Conservation (phyloP, 1,140 invertebrate genomes). For the Muscidifurax raptorellus region DNA sequence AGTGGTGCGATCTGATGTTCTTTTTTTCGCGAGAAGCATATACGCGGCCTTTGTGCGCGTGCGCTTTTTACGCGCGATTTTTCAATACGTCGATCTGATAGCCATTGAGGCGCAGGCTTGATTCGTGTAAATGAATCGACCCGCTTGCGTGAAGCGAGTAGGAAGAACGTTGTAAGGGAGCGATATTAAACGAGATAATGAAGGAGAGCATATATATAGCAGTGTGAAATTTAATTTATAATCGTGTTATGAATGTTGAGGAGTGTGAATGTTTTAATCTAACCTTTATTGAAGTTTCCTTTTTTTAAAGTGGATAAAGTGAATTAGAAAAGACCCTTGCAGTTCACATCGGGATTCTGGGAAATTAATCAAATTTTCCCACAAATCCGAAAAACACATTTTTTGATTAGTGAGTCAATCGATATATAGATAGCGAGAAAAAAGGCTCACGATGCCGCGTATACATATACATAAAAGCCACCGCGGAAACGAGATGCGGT, state of each 20-base stretch:
- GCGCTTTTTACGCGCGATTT: background rate
- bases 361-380: background rate
- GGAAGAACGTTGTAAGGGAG: background rate
- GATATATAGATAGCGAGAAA: constrained; percentile 29
- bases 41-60: background rate
- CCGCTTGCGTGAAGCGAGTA: background rate
- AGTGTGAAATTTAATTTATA: background rate
- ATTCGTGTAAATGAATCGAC: background rate
- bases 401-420: background rate
- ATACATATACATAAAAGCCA: background rate
- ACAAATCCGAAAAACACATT: background rate
- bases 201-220: background rate
- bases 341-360: background rate
- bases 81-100: background rate
- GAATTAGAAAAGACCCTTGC: too few species aligned
- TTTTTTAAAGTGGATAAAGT: too few species aligned
- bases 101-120: background rate
- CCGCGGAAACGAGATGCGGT: constrained; percentile 36
- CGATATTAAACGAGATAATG: background rate
- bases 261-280: background rate
- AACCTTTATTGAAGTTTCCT: too few species aligned
- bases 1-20: background rate
- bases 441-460: background rate
- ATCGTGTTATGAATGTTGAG: background rate
- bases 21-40: background rate